Evolutionary conservation across 2,888 invertebrate genomes (phyloP), one percentile per base, ranked within the genome.

Genomic region (Zaprionus bogoriensis): DNA sequence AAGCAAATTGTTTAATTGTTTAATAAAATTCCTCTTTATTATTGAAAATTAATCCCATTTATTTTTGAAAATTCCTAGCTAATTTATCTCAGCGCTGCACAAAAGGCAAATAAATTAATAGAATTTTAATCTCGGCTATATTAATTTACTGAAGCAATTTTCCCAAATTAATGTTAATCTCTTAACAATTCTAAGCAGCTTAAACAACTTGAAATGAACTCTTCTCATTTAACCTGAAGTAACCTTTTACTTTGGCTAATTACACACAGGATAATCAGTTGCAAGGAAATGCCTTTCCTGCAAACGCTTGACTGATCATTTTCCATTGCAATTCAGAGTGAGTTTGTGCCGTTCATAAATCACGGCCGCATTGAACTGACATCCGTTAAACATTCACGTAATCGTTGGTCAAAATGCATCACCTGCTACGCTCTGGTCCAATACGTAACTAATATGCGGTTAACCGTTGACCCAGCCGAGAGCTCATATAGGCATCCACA

Each of bases 371-470:
- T 48, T 41, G n/a, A 32, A 38, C 47, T 52, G 47, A 61, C 47
- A 48, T 62, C 62, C 55, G 73, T 63, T 73, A 7, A 53, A 39
- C 42, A 68, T 46, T 57, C 60, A 50, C 25, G 42, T 55, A 48
- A 51, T 19, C 30, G 23, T 30, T 51, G 62, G 10, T 39, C 55
- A 69, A 57, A 66, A 58, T 66, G 63, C 57, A 61, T 71, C 63
- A 77, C 71, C 78, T 81, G 82, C 60, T 41, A 38, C 27, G 30
- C 68, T 50, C 57, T 45, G 38, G 14, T 44, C 54, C 76, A 66
- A 75, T 67, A 62, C 61, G 50, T 50, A 60, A 66, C 72, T 79
- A 79, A 73, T 79, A 67, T 76, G 79, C 54, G 80, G 83, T 64
- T 86, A 74, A 65, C 80, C 80, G 27, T 30, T 54, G 23, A 42